Base-by-base conservation (phyloP, 1,140 invertebrate species). In the Lepidurus apus region DNA sequence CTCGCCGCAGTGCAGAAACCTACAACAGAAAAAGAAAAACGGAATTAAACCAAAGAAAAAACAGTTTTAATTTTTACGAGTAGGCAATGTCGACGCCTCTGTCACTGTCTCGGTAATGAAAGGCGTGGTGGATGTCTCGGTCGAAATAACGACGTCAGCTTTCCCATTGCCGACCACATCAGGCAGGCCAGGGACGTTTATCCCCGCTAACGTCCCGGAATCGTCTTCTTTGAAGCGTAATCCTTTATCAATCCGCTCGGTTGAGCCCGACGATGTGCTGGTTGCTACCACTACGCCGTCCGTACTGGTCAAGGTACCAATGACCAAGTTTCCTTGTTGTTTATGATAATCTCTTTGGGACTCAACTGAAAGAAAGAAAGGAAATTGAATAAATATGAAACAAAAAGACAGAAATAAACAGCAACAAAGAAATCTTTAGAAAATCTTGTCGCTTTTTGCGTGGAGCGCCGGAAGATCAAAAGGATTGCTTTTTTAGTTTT, bases 321-420 rank as follows among this genome's bases (percentile, higher is more conserved):
- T 85, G 87, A 88, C 85, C 82, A 87, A 78, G 81, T 85, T 77
- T 4, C 81, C 80, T 79, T 82, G 90, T 81, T 91, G 90, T 83
- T 91, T 89, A 85, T 95, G 93, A 85, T 93, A 95, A 84, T 95
- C 92, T 84, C 92, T 93, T 84, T 95, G 93, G 7, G 93, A 92
- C 84, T 95, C 93, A 81, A 95, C 94, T 95, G 85, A 47, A 86
- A 80, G 21, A 26, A 26, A 26, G 79, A 42, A 8, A n/a, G 43
- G 34, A 53, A 81, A 45, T 43, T 3, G 43, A 21, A 74, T 79
- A 17, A n/a, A 26, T 24, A 10, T 24, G 34, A 75, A 43, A 1
- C 7, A 75, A 8, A 45, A 77, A 53, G 13, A 42, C 13, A n/a
- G 13, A 65, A 21, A 77, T 53, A 7, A 24, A 17, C 26, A 17